Base-by-base conservation (phyloP, 2,113 vertebrate genomes). In the Paramormyrops kingsleyae region DNA sequence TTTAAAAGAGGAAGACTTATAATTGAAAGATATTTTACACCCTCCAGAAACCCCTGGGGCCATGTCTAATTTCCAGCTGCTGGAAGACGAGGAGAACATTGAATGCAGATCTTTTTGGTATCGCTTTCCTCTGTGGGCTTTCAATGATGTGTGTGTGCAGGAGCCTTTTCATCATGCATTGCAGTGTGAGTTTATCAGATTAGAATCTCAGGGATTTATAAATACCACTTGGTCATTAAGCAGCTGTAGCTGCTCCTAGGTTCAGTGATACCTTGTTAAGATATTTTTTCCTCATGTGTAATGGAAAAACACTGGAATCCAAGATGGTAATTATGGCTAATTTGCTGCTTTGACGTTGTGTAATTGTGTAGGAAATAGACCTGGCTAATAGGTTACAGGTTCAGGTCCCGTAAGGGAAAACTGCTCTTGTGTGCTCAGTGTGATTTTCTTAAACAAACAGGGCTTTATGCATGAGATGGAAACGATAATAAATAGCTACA, bases 311-410 rank as follows among this genome's bases (percentile, higher is more conserved):
- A 87, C 27, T 52, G 85, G 27, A 24, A 86, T 52, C 47, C 31
- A 87, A 56, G 50, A 56, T 56, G 50, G 15, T 87, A 87, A 53
- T 53, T 87, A 87, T 21, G 35, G 31, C 85, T 53, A 31, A 47
- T 53, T 87, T 56, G 50, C 31, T 87, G 85, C 50, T 53, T 50
- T 87, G 85, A 53, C 19, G 50, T 53, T 13, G 27, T 87, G 31
- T 31, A 56, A 53, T 87, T 87, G 50, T 87, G 46, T 17, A 87
- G 85, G 85, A 53, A 87, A 53, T 84, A 84, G 83, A 84, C 44
- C 42, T 46, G 42, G 83, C 42, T 24, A 52, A 87, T 13, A 86
- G 44, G 44, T 27, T 86, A 49, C 50, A 53, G 85, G 49, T 53
- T 52, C 49, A 52, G n/a, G 49, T 52, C 49, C 47, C 85, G 10